Evolutionary conservation across 1,140 invertebrate species (phyloP).

Genomic region (Zaprionus kolodkinae): DNA sequence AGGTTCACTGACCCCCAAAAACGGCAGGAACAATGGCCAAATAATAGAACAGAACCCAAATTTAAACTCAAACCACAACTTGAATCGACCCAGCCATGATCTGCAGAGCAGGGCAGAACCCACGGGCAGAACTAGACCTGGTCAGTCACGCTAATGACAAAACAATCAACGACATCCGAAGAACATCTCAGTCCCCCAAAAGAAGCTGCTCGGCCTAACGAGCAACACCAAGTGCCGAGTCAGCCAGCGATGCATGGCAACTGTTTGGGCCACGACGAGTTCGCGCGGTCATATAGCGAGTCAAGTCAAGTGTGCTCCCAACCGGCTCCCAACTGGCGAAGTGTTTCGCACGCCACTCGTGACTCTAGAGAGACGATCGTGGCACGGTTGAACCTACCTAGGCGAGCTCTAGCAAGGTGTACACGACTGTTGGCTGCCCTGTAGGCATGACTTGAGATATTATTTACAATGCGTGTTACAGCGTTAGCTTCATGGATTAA

Average conservation of each 20-base stretch:
- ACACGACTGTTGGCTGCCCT: neutral
- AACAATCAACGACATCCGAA: conserved; percentile 65
- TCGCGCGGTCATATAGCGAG: conserved; percentile 40
- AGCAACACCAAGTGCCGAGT: conserved; percentile 2
- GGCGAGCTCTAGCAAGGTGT: neutral
- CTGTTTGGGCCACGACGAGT: conserved; percentile 23
- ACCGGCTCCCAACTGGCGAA: neutral
- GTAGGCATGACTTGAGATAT: neutral
- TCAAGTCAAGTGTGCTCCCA: conserved; percentile 34
- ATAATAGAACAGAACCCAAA: conserved; percentile 10
- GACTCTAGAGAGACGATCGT: conserved; percentile 14
- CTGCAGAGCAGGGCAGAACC: conserved; percentile 10
- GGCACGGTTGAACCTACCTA: conserved; percentile 5
- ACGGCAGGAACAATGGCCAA: conserved; percentile 28
- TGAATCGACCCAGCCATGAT: neutral
- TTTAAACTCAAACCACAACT: neutral
- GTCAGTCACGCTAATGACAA: conserved; percentile 76
- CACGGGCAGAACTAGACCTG: conserved; percentile 22
- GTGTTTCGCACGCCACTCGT: conserved; percentile 38
- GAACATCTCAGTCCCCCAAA: conserved; percentile 10
- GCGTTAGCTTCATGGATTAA: too few species aligned
- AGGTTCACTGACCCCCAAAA: conserved; percentile 39
- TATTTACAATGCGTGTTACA: too few species aligned
- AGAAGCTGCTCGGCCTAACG: neutral
- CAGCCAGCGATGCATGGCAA: conserved; percentile 68